A percentile compares a stretch with the other conserved stretches of the same genome.
Evolutionary conservation across 2,113 vertebrate species (phyloP).

Genomic region (Clarias macrocephalus): DNA sequence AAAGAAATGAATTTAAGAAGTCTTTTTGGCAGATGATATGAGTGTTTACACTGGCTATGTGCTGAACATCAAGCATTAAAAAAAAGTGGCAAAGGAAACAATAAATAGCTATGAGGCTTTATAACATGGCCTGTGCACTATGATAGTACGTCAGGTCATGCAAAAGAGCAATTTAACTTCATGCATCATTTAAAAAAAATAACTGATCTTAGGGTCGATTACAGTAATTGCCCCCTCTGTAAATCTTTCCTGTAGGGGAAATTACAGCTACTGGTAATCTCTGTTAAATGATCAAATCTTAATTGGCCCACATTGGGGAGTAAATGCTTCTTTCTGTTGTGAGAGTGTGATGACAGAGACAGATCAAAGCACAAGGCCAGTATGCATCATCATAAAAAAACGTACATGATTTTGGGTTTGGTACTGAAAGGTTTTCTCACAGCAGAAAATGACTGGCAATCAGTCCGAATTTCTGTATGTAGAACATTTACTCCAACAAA

Average conservation of each 20-base stretch:
- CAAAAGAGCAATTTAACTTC: background rate
- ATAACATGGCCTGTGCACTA: background rate
- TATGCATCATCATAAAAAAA: background rate
- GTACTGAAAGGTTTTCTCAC: background rate
- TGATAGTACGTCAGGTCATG: background rate
- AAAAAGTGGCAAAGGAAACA: background rate
- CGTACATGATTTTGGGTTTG: background rate
- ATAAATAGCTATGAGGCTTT: background rate
- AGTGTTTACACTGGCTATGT: background rate
- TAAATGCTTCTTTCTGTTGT: background rate
- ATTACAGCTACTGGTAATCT: background rate
- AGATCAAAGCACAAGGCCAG: background rate
- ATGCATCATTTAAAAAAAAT: background rate
- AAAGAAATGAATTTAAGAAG: background rate
- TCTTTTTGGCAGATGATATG: background rate
- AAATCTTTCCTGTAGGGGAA: background rate
- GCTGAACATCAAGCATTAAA: background rate
- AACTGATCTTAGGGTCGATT: background rate
- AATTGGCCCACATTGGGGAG: background rate
- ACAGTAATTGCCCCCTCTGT: background rate
- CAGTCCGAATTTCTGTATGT: background rate
- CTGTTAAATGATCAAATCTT: constrained; percentile 2
- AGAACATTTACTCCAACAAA: background rate
- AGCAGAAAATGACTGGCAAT: background rate
- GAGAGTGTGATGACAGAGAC: background rate